These are phyloP conservation scores for Haliclystus octoradiatus DNA, from an alignment of 30 jellyfish, hydroid and myxozoan genomes.

Conservation along the genomic window DNA sequence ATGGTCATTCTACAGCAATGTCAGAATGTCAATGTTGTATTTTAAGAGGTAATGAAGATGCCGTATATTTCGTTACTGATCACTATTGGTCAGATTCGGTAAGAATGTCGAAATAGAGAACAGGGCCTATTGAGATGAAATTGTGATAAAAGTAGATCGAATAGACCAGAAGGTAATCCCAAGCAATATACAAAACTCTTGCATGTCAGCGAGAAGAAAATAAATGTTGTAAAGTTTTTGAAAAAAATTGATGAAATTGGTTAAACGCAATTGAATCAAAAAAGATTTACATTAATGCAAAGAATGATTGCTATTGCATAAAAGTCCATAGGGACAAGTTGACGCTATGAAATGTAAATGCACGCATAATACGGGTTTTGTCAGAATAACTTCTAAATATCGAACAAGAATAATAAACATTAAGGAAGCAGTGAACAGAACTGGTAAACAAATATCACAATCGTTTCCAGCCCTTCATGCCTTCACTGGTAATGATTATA, in stretches of 20 bases:
- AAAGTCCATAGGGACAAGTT: not conserved
- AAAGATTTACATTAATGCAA: conserved; percentile 6
- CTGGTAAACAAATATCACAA: conserved; percentile 11
- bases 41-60: not conserved
- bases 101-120: not conserved
- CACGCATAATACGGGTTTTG: too few species aligned
- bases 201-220: conserved; percentile 8
- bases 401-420: conserved; percentile 12
- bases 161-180: conserved; percentile 30
- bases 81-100: conserved; percentile 6
- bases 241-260: too few species aligned
- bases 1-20: conserved; percentile 25
- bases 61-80: conserved; percentile 16
- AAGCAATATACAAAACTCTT: conserved; percentile 17
- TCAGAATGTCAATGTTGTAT: too few species aligned
- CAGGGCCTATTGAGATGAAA: not conserved
- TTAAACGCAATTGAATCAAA: not conserved
- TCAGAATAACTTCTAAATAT: conserved; percentile 5
- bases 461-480: conserved; percentile 42
- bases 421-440: conserved; percentile 2
- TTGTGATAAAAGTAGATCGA: conserved; percentile 2
- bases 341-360: too few species aligned
- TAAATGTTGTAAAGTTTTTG: conserved; percentile 7
- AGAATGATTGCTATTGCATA: not conserved
- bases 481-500: conserved; percentile 40